Base-by-base conservation (phyloP, 1,140 invertebrate species). In the Charaxes varanes region DNA sequence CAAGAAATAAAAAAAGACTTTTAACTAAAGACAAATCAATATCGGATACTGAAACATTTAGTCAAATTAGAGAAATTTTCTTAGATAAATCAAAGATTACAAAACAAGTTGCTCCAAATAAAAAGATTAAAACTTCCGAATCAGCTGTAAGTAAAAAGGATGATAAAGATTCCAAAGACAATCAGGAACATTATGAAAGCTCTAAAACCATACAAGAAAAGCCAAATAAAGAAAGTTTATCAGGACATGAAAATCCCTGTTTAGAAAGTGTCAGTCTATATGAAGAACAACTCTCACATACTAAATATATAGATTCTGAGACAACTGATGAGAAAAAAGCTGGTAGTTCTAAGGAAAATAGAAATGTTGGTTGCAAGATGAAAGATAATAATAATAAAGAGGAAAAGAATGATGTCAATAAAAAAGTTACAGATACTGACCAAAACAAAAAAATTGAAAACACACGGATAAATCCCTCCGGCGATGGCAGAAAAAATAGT, bases 261-360 rank as follows among this genome's bases (percentile, higher is more conserved):
- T 43, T 72, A 5, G 59, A 74, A 42, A 74, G 63, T 46, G 59
- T 76, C 5, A 79, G 59, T 34, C 43, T 79, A 21, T 76, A 47
- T 45, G 62, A 46, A 14, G 64, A 71, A 35, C 51, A 70, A 17
- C 62, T 72, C 24, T 53, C 53, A 4, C 46, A 33, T 2, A 45
- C 26, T n/a, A 65, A 55, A 42, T 62, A 67, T 17, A 57, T 27
- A 21, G 49, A 63, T 21, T 62, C 54, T 6, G 65, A 64, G 10
- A 36, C 37, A 12, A 54, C 30, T 31, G 31, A 47, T 28, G 24
- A 14, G 8, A 24, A 18, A 36, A 22, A 38, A n/a, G 19, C 3
- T 12, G 11, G n/a, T 7, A 24, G 14, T 13, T 5, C 13, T 30
- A 19, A 32, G 19, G 11, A n/a, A 10, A 18, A 10, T 10, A 12